A percentile compares a stretch with the other conserved stretches of the same genome.
Evolutionary conservation across 2,888 invertebrate species (phyloP).

Genomic region (Amiota communis): DNA sequence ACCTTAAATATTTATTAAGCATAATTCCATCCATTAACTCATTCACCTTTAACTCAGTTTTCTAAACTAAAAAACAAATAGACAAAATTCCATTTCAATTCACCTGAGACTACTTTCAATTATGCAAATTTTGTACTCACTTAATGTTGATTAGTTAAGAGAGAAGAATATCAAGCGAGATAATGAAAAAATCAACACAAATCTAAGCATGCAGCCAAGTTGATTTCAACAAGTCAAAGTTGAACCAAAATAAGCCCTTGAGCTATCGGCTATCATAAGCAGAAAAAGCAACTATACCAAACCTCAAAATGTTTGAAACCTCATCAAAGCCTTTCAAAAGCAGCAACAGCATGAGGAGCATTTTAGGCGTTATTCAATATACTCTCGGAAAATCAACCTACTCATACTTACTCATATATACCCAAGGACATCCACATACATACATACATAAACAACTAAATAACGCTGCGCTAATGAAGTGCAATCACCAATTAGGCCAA

Average conservation of each 20-base stretch:
- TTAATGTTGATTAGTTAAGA: slow-evolving; percentile 55
- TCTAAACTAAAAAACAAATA: neutral
- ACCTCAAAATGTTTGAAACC: neutral
- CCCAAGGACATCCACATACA: slow-evolving; percentile 15
- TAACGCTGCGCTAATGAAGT: slow-evolving; percentile 55
- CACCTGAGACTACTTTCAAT: slow-evolving; percentile 56
- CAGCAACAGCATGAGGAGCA: neutral
- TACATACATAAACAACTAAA: slow-evolving; percentile 31
- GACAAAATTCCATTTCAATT: slow-evolving; percentile 38
- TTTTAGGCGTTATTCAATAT: slow-evolving; percentile 31
- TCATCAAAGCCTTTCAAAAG: slow-evolving; percentile 16
- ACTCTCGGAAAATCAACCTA: neutral
- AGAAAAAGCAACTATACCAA: slow-evolving; percentile 40
- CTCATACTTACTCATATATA: slow-evolving; percentile 24
- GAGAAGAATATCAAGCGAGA: neutral
- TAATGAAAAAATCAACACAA: neutral
- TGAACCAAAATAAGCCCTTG: slow-evolving; percentile 56
- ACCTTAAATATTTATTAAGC: no score
- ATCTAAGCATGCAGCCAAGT: neutral
- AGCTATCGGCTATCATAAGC: slow-evolving; percentile 46
- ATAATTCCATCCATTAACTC: no score
- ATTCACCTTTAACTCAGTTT: no score
- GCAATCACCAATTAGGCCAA: slow-evolving; percentile 59
- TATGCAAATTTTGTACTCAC: slow-evolving; percentile 58
- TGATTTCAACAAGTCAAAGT: neutral